Conservation (phyloP, 2,113 vertebrate genomes). For the Aldabrachelys gigantea region DNA sequence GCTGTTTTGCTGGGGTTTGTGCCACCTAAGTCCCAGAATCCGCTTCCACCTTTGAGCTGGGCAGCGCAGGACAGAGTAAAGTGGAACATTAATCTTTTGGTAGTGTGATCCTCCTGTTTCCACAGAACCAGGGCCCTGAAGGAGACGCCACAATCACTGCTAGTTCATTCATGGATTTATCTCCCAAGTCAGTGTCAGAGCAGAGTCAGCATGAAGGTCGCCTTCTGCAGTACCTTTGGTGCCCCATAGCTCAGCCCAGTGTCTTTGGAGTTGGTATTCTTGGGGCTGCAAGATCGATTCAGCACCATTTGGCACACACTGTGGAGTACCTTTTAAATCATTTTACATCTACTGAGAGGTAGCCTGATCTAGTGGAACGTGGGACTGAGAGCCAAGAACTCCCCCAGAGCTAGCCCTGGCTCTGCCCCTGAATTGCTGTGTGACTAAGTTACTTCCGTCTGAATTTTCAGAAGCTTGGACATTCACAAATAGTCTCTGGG, state of each 20-base stretch:
- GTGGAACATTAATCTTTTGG: rapidly evolving
- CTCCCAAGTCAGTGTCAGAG: neutral
- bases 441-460: neutral
- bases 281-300: too few species aligned
- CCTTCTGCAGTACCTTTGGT: too few species aligned
- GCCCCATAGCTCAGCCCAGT: too few species aligned
- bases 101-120: neutral
- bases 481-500: neutral
- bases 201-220: too few species aligned
- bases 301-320: too few species aligned
- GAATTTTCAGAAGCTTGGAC: neutral
- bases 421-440: neutral
- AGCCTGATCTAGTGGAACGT: neutral
- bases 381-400: neutral
- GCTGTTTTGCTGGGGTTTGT: neutral
- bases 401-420: too few species aligned
- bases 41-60: neutral
- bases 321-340: too few species aligned
- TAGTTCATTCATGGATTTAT: neutral
- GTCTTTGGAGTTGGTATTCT: too few species aligned
- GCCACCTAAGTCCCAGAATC: neutral
- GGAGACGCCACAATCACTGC: neutral
- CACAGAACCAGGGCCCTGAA: rapidly evolving
- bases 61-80: rapidly evolving
- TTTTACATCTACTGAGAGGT: neutral